phyloP scores from a whole-genome alignment of 2,888 invertebrate species.

The Nomada lathburiana region DNA sequence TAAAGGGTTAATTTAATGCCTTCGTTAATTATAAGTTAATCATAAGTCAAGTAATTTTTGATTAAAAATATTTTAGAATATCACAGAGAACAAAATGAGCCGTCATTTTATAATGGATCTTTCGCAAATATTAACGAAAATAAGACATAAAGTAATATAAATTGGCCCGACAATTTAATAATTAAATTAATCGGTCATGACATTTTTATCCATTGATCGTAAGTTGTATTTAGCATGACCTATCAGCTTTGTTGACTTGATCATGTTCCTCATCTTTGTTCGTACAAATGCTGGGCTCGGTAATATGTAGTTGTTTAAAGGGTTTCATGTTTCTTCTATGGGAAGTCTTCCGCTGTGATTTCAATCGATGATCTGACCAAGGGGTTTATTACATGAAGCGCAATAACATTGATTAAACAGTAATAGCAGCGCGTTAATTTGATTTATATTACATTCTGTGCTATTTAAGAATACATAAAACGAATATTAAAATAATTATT shows the following conservation, averaged over 20 bases:
- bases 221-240: conserved; percentile 5
- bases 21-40: background rate
- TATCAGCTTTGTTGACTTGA: background rate
- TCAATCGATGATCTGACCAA: conserved; percentile 9
- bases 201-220: background rate
- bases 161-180: background rate
- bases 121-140: background rate
- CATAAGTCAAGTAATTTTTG: background rate
- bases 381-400: background rate
- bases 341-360: conserved; percentile 1
- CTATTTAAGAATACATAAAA: background rate
- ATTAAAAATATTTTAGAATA: conserved; percentile 4
- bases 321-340: conserved; percentile 26
- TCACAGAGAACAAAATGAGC: background rate
- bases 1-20: conserved; percentile 14
- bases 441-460: background rate
- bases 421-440: background rate
- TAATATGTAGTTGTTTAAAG: background rate
- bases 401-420: conserved; percentile 7
- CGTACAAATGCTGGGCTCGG: background rate
- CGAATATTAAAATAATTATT: background rate
- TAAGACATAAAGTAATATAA: background rate
- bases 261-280: background rate
- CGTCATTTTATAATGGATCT: background rate
- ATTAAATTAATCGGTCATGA: background rate